Conservation (phyloP, 2,113 vertebrate species). For the Micronisus gabar region DNA sequence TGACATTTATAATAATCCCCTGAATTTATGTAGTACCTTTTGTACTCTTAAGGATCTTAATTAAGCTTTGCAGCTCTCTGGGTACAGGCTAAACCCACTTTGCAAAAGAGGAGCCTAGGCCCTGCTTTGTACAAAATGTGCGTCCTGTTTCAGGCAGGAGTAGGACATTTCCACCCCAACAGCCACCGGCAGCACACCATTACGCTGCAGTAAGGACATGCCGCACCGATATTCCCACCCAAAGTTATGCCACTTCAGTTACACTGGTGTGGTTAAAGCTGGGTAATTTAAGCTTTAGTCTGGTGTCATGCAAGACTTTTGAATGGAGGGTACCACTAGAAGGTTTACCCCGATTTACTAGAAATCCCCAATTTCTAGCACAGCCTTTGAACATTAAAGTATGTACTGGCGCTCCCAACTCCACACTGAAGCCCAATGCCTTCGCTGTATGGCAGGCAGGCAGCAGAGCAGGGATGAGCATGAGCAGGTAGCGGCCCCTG, state of each 20-base stretch:
- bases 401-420: fast-evolving
- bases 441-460: fast-evolving
- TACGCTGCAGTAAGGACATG: not conserved
- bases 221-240: fast-evolving
- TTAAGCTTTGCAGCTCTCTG: slow-evolving; percentile 34
- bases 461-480: not conserved
- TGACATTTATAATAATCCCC: slow-evolving; percentile 64
- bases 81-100: not conserved
- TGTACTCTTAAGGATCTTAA: slow-evolving; percentile 65
- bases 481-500: not conserved
- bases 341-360: not conserved
- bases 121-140: not conserved
- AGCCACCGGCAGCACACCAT: fast-evolving
- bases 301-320: not conserved
- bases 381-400: not conserved
- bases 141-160: not conserved
- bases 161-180: not conserved
- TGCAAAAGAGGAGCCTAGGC: not conserved
- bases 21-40: slow-evolving; percentile 54
- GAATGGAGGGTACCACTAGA: not conserved
- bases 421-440: fast-evolving
- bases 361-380: not conserved
- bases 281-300: not conserved
- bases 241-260: not conserved
- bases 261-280: not conserved